Percentiles rank a stretch among this genome's conserved stretches.
Evolutionary conservation across 2,113 vertebrate species (phyloP).

Genomic region (Ictalurus punctatus): DNA sequence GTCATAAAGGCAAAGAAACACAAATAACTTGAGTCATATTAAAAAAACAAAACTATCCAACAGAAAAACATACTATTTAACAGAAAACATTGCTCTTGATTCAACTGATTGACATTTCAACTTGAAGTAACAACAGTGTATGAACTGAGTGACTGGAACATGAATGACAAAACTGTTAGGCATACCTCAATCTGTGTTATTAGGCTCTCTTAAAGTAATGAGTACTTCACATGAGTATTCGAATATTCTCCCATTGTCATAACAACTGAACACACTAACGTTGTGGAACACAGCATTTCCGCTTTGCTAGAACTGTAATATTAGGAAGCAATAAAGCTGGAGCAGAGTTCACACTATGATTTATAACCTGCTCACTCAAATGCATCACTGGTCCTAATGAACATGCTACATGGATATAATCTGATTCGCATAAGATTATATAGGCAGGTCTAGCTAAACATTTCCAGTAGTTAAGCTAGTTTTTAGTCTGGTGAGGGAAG

Average conservation of each 20-base stretch:
- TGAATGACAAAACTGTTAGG: background rate
- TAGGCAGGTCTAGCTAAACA: background rate
- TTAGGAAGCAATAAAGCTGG: background rate
- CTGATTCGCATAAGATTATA: background rate
- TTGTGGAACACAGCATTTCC: background rate
- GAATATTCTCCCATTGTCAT: background rate
- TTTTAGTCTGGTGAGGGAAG: background rate
- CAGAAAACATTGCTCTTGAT: background rate
- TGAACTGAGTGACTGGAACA: conserved; percentile 14
- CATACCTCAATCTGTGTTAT: background rate
- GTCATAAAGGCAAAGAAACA: conserved; percentile 44
- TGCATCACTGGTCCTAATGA: background rate
- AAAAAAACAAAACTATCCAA: background rate
- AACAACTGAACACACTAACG: background rate
- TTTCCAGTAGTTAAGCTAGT: background rate
- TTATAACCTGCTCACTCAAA: background rate
- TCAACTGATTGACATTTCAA: background rate
- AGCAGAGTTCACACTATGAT: background rate
- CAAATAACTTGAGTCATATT: conserved; percentile 29
- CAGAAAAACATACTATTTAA: conserved; percentile 6
- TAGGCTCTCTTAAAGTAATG: background rate
- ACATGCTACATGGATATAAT: background rate
- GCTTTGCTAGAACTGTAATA: background rate
- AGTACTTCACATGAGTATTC: background rate
- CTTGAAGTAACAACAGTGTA: background rate